These are phyloP conservation scores for Quadroppia sp. DNA, from an alignment of 2,888 invertebrate species.

Conservation along the genomic window DNA sequence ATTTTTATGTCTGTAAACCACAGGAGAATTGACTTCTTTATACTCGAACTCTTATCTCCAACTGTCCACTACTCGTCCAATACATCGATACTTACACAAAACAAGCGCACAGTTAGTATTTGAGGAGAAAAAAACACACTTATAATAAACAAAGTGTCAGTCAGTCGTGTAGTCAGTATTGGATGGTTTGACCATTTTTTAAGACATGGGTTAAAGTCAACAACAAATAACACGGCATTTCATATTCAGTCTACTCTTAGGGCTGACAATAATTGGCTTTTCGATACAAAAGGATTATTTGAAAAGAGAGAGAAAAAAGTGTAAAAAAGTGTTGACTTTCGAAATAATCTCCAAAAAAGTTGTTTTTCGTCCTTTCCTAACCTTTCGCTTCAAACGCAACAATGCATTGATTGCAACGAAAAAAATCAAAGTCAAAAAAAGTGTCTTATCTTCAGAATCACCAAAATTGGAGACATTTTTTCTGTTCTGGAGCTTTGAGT, in stretches of 20 bases:
- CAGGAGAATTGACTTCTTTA: constrained; percentile 11
- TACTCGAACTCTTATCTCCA: background rate
- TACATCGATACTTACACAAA: background rate
- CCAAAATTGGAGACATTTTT: background rate
- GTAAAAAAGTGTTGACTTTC: no score
- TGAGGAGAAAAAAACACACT: background rate
- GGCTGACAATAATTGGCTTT: no score
- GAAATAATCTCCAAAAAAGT: no score
- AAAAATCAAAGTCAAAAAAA: no score
- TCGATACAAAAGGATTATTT: no score
- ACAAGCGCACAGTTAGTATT: background rate
- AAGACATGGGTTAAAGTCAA: background rate
- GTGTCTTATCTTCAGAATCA: background rate
- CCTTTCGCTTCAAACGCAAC: no score
- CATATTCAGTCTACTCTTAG: no score
- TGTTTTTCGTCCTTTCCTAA: no score
- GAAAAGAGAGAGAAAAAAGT: no score
- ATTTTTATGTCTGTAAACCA: constrained; percentile 27
- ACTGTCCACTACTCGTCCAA: constrained; percentile 12
- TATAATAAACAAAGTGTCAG: background rate
- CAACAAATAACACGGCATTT: no score
- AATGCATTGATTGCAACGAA: background rate
- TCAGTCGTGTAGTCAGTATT: background rate
- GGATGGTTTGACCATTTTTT: background rate
- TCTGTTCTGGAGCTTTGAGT: background rate